A percentile compares a stretch with the other conserved stretches of the same genome.
Evolutionary conservation across 2,113 vertebrate genomes (phyloP).

Genomic region (Chaetodon auriga): DNA sequence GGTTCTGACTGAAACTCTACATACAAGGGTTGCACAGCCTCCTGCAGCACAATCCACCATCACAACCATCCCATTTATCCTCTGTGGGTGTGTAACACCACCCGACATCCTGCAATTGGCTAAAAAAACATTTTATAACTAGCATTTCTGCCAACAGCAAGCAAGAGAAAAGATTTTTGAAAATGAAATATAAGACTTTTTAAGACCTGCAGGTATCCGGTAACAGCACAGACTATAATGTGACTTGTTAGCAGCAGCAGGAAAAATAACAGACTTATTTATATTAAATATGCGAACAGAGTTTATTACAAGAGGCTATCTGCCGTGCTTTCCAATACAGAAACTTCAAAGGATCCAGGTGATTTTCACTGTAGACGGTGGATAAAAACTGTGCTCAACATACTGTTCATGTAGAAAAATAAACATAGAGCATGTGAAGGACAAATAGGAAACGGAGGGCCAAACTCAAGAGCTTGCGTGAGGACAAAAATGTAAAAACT

Average conservation of each 20-base stretch:
- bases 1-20: too few species aligned
- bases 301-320: not conserved
- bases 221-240: not conserved
- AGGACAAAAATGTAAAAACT: slow-evolving; percentile 47
- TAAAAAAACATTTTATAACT: not conserved
- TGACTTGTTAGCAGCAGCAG: not conserved
- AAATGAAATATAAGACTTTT: not conserved
- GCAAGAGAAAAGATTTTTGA: not conserved
- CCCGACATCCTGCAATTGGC: not conserved
- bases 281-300: not conserved
- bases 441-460: not conserved
- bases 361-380: not conserved
- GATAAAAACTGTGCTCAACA: not conserved
- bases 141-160: not conserved
- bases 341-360: not conserved
- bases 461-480: slow-evolving; percentile 13
- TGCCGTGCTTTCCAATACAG: not conserved
- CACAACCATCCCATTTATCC: not conserved
- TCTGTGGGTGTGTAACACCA: too few species aligned
- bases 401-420: not conserved
- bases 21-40: not conserved
- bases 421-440: not conserved
- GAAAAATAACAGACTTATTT: not conserved
- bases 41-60: not conserved
- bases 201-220: too few species aligned